A percentile compares a stretch with the other conserved stretches of the same genome.
Evolutionary conservation across 2,888 invertebrate species (phyloP).

Genomic region (Leucophora obtusa): DNA sequence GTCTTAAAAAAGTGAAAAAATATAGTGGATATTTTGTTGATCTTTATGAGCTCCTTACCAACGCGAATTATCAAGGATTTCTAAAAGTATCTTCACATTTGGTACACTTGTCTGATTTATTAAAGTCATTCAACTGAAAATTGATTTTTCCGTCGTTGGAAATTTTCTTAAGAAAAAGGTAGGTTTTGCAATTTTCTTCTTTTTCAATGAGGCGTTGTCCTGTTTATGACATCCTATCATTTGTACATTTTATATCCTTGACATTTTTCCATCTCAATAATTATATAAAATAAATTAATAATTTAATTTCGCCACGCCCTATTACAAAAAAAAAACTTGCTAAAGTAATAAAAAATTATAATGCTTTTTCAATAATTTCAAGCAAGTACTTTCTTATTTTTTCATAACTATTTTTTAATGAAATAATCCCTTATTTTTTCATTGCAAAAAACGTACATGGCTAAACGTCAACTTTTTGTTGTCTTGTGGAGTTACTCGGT

Average conservation of each 20-base stretch:
- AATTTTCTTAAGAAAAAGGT: slow-evolving; percentile 42
- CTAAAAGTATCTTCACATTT: background rate
- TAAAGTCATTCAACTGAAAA: slow-evolving; percentile 55
- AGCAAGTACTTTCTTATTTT: slow-evolving; percentile 38
- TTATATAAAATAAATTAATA: slow-evolving; percentile 14
- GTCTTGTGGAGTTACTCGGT: slow-evolving; percentile 26
- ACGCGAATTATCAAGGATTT: slow-evolving; percentile 19
- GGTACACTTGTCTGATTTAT: background rate
- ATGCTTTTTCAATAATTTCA: slow-evolving; percentile 15
- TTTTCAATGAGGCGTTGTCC: slow-evolving; percentile 54
- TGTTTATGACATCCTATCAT: slow-evolving; percentile 3
- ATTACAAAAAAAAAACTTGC: slow-evolving; percentile 12
- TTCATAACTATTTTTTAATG: no score
- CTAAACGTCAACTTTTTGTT: slow-evolving; percentile 56
- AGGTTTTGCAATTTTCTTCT: slow-evolving; percentile 12
- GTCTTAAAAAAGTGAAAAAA: slow-evolving; percentile 20
- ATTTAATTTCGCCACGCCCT: slow-evolving; percentile 56
- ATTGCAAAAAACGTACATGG: slow-evolving; percentile 42
- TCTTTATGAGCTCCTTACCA: background rate
- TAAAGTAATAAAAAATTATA: slow-evolving; percentile 6
- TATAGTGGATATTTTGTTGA: background rate
- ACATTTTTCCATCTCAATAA: background rate
- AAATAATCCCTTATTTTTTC: slow-evolving; percentile 21
- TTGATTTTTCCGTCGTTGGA: slow-evolving; percentile 49
- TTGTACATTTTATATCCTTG: background rate